phyloP scores from a whole-genome alignment of 2,113 vertebrate species.

The Antechinus stuartii region DNA sequence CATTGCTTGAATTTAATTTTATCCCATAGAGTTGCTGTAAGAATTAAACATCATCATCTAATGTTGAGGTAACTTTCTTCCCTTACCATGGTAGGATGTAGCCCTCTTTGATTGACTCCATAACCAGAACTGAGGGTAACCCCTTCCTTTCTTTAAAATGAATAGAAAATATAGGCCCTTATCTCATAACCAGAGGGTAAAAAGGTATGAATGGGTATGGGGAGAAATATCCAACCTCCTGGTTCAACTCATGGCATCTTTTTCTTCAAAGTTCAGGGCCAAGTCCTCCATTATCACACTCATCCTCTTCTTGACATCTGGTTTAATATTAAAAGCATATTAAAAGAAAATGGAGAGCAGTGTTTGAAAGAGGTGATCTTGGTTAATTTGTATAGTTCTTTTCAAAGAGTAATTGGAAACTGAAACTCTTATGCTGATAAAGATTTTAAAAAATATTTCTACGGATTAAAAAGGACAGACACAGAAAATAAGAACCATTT shows the following conservation, averaged over 20 bases:
- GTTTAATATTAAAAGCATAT: background rate
- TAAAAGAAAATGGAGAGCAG: background rate
- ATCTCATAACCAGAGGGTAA: background rate
- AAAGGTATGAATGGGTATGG: background rate
- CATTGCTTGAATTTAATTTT: background rate
- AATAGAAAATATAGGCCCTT: background rate
- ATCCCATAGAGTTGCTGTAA: background rate
- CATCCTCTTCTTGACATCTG: too few species aligned
- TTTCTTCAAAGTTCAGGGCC: too few species aligned
- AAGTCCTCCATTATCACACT: too few species aligned
- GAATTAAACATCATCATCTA: background rate
- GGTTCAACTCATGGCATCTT: background rate
- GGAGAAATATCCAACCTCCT: background rate
- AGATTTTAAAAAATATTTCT: background rate
- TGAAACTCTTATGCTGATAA: background rate
- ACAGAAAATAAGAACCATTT: background rate
- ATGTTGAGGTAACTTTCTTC: background rate
- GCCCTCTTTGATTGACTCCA: too few species aligned
- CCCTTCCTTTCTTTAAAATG: too few species aligned
- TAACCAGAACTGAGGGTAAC: background rate
- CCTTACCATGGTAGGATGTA: background rate
- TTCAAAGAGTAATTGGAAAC: background rate
- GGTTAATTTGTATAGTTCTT: background rate
- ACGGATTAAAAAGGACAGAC: background rate
- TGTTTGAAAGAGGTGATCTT: background rate